Evolutionary conservation across 1,140 invertebrate genomes (phyloP), one percentile per base, ranked within the genome.

Genomic region (Monochamus saltuarius): DNA sequence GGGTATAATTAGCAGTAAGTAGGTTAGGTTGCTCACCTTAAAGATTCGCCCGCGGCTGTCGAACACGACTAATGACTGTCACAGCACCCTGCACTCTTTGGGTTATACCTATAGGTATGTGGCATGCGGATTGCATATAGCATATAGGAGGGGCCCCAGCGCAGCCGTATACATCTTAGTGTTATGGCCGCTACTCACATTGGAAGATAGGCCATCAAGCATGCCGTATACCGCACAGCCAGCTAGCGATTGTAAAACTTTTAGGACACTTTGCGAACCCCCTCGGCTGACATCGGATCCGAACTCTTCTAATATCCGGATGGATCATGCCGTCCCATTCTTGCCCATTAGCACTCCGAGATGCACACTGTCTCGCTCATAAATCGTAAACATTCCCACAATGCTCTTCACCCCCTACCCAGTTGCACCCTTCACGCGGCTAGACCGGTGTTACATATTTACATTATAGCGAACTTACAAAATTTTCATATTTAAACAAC

Each of bases 121-220:
- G 72, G 70, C 73, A 74, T 76, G 74, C 74, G 74, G 73, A 76
- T 75, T 76, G 74, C 74, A 75, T 76, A 75, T 75, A 76, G 72
- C 73, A 74, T 74, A 76, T 74, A 74, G 73, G 75, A 74, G 73
- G 74, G 70, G 69, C 69, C 69, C 78, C 80, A 85, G 85, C 85
- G 85, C 84, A 86, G 84, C 77, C 84, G 85, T 87, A 86, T 77
- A 77, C 83, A 85, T 86, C 84, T 87, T 84, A 82, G 81, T 81
- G 83, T 84, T 85, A 86, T 85, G 83, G 84, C 72, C 80, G 80
- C 83, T 77, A 82, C 84, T 83, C 85, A 85, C 84, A 88, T 88
- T 87, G 86, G 86, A 86, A 86, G 85, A 85, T 85, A 85, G 86
- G 86, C 82, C 86, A 87, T 88, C 86, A 87, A 87, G 86, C 84